A percentile compares a stretch with the other conserved stretches of the same genome.
phyloP scores from a whole-genome alignment of 2,113 vertebrate species.

The Otolemur garnettii region DNA sequence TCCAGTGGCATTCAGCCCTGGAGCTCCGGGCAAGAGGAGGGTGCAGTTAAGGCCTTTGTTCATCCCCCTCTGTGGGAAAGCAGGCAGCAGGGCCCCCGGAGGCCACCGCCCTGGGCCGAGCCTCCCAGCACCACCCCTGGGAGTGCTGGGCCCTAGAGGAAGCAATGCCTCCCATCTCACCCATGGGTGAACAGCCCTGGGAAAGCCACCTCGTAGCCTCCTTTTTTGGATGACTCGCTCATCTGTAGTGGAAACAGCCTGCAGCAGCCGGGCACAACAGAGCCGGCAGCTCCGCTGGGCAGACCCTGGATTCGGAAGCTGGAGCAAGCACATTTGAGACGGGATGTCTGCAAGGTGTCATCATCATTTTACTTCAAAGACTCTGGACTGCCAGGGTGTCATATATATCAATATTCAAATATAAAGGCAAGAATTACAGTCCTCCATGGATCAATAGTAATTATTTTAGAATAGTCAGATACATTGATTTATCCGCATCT shows the following conservation, averaged over 20 bases:
- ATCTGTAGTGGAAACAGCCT: background rate
- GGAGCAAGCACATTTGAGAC: accelerated
- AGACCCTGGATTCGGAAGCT: accelerated
- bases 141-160: background rate
- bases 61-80: no score
- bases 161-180: no score
- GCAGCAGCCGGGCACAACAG: background rate
- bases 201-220: accelerated
- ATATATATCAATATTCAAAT: constrained; percentile 83
- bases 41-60: no score
- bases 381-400: constrained; percentile 70
- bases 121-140: accelerated
- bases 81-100: accelerated
- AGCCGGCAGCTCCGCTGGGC: accelerated
- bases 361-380: constrained; percentile 72
- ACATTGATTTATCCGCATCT: constrained; percentile 81
- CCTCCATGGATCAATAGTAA: constrained; percentile 81
- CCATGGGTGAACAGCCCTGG: accelerated
- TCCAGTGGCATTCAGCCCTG: accelerated
- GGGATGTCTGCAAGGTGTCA: constrained; percentile 52
- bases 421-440: constrained; percentile 75
- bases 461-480: constrained; percentile 84
- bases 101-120: no score
- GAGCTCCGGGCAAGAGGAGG: accelerated
- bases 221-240: accelerated